These are phyloP conservation scores for Morone saxatilis DNA, from an alignment of 2,113 vertebrate species.

Conservation along the genomic window DNA sequence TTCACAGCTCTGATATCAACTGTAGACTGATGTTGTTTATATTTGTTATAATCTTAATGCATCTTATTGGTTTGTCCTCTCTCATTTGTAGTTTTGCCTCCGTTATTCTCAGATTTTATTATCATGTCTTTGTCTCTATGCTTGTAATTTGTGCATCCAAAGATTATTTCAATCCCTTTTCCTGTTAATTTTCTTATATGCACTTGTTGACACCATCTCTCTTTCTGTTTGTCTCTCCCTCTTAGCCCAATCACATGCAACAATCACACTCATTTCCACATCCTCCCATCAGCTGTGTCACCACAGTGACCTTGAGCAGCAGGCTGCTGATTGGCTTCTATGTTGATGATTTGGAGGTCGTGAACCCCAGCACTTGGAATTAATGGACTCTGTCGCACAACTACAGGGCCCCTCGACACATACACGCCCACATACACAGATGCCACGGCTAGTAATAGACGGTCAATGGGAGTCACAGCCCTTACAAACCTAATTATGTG, in stretches of 20 bases:
- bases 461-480: constrained; percentile 72
- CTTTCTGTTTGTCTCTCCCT: neutral
- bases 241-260: constrained; percentile 13
- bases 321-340: constrained; percentile 70
- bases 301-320: constrained; percentile 59
- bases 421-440: constrained; percentile 45
- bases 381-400: constrained; percentile 69
- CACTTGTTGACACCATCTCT: constrained; percentile 12
- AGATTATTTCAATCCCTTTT: neutral
- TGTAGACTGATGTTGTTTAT: neutral
- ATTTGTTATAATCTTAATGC: neutral
- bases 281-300: constrained; percentile 56
- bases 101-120: neutral
- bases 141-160: constrained; percentile 21
- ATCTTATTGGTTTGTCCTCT: neutral
- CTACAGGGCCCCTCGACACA: constrained; percentile 42
- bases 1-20: neutral
- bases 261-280: constrained; percentile 54
- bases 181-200: constrained; percentile 19
- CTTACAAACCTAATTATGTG: constrained; percentile 77
- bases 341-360: constrained; percentile 69
- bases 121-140: neutral
- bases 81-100: neutral
- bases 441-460: constrained; percentile 59
- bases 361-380: constrained; percentile 64